phyloP scores from a whole-genome alignment of 2,797 vertebrate genomes.

The Hypotaenidia philippensis region DNA sequence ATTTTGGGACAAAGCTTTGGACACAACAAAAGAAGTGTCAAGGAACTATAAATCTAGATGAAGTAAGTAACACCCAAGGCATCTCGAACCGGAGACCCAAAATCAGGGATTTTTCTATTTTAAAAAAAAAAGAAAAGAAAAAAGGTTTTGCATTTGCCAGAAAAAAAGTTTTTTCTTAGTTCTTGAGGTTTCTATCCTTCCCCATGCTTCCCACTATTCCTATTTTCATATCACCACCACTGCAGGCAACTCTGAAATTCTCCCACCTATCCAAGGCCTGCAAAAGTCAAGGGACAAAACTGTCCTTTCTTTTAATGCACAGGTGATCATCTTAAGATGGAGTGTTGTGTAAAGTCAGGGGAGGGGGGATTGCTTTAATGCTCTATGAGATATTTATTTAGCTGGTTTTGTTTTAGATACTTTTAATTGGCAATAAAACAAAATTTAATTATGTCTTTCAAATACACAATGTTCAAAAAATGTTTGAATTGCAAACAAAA shows the following conservation, averaged over 20 bases:
- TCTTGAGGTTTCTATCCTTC: constrained; percentile 53
- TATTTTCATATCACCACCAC: constrained; percentile 10
- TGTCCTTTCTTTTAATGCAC: background rate
- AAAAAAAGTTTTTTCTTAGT: constrained; percentile 22
- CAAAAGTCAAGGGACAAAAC: background rate
- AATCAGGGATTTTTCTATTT: background rate
- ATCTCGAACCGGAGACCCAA: background rate
- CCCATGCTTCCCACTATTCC: constrained; percentile 28
- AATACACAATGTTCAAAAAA: background rate
- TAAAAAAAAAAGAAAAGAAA: too few relatives aligned
- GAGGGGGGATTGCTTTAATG: background rate
- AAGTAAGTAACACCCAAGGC: constrained; percentile 55
- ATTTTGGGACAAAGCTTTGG: constrained; percentile 51
- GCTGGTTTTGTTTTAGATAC: background rate
- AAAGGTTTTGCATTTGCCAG: background rate
- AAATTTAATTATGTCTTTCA: background rate
- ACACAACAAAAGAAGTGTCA: constrained; percentile 21
- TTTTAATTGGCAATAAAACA: background rate
- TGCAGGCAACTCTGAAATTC: constrained; percentile 9
- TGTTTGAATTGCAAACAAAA: background rate
- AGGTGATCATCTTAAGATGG: background rate
- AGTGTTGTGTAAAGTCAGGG: background rate
- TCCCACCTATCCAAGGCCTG: background rate
- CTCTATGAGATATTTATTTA: background rate
- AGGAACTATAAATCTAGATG: constrained; percentile 56